Evolutionary conservation across 2,888 invertebrate genomes (phyloP), one percentile per base, ranked within the genome.

Genomic region (Aelia acuminata): DNA sequence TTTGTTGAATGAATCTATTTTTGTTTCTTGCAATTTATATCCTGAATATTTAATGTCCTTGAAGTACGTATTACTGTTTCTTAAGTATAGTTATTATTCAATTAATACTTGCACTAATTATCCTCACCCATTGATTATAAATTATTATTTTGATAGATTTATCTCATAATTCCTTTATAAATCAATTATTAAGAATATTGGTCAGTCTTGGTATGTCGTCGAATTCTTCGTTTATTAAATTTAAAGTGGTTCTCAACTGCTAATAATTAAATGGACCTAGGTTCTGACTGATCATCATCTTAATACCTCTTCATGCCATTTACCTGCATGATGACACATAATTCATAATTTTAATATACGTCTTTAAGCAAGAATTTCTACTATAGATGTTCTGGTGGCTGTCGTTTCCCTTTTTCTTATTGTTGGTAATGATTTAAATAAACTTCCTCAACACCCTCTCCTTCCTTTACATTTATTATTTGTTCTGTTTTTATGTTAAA

Each of bases 381-480:
- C 26, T 26, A 26, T 26, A 35, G 18, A 70, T 35, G 18, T 18
- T 35, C 35, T 35, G 35, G 18, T 70, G 31, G 31, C 18, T 20
- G 35, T 15, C 8, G 18, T 15, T 26, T 20, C 63, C 35, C 31
- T 70, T 31, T 70, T 15, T 70, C 31, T 70, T 70, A 13, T 35
- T 70, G 63, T 70, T 70, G 15, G 20, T 70, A 35, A 15, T 43
- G 43, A 11, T 80, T 43, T n/a, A 43, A n/a, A 57, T 57, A 7
- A 70, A 43, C n/a, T 80, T n/a, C 80, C 80, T 80, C 11, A n/a
- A 80, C 43, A 80, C n/a, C n/a, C 43, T 39, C 43, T 39, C 43
- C 22, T 75, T 75, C 20, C 75, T 75, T 80, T 43, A 20, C 43
- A 13, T n/a, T 80, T 80, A 80, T 47, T 80, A 15, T 80, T 80